Conservation (phyloP, 1,140 invertebrate species). For the Euwallacea similis region DNA sequence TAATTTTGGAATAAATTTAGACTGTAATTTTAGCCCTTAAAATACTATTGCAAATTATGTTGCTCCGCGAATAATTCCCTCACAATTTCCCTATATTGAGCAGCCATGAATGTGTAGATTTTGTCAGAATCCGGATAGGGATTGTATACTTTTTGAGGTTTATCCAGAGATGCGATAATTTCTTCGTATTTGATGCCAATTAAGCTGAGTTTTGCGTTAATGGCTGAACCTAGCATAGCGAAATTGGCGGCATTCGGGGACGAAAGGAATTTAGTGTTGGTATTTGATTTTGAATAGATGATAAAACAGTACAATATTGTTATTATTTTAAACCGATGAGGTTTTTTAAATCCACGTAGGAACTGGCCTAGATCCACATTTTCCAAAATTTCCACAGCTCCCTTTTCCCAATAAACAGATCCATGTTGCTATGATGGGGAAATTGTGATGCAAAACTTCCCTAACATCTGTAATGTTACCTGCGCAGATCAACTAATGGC, state of each 20-base stretch:
- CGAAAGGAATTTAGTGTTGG: too few relatives aligned
- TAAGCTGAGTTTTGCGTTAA: slow-evolving; percentile 73
- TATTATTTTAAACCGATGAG: too few relatives aligned
- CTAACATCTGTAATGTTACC: slow-evolving; percentile 58
- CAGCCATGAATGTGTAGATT: slow-evolving; percentile 68
- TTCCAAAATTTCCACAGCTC: slow-evolving; percentile 66
- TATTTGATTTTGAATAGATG: too few relatives aligned
- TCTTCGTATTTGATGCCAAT: slow-evolving; percentile 54
- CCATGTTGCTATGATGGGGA: slow-evolving; percentile 82
- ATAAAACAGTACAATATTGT: too few relatives aligned
- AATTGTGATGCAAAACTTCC: too few relatives aligned
- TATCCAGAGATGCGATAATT: slow-evolving; percentile 55
- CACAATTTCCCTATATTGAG: slow-evolving; percentile 60
- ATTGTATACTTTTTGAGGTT: slow-evolving; percentile 60
- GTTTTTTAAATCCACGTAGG: slow-evolving; percentile 78
- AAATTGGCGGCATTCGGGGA: slow-evolving; percentile 59
- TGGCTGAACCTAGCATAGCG: slow-evolving; percentile 80
- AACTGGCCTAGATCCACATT: slow-evolving; percentile 73
- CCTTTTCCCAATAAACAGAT: slow-evolving; percentile 89
- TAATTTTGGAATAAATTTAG: background rate
- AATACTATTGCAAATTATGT: background rate
- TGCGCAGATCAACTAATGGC: slow-evolving; percentile 90
- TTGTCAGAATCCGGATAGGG: slow-evolving; percentile 66
- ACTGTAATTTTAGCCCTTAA: background rate
- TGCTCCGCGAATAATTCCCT: slow-evolving; percentile 16